A percentile compares a stretch with the other conserved stretches of the same genome.
Conservation (phyloP, 2,888 invertebrate genomes). For the Daptonema setosum region DNA sequence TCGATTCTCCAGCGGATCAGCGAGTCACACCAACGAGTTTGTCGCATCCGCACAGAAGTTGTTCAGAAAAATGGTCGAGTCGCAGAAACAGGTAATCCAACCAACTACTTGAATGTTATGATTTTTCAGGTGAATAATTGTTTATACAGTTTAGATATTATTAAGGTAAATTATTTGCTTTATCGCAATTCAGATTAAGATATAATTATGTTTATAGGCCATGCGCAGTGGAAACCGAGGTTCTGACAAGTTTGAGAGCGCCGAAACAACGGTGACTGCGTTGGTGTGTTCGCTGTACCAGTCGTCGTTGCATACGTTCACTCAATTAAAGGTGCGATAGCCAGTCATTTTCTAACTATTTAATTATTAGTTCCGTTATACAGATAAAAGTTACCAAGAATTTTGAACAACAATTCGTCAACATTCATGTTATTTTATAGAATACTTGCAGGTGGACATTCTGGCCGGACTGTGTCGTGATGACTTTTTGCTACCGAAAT, state of each 20-base stretch:
- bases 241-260: neutral
- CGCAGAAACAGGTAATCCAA: too few species aligned
- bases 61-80: neutral
- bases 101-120: too few species aligned
- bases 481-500: conserved; percentile 60
- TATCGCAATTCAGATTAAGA: neutral
- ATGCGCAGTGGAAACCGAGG: neutral
- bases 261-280: conserved; percentile 58
- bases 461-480: conserved; percentile 86
- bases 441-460: too few species aligned
- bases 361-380: too few species aligned
- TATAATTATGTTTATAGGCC: neutral
- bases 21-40: neutral
- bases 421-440: too few species aligned
- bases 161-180: too few species aligned
- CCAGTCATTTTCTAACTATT: conserved; percentile 86
- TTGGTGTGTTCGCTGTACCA: conserved; percentile 75
- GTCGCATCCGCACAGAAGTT: neutral
- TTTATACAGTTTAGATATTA: too few species aligned
- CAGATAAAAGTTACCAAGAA: too few species aligned
- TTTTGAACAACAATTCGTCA: too few species aligned
- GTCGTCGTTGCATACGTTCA: conserved; percentile 63
- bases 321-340: conserved; percentile 63
- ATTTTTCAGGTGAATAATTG: too few species aligned
- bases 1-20: too few species aligned